Conservation (phyloP, 2,797 vertebrate species). For the Pogoniulus pusillus region DNA sequence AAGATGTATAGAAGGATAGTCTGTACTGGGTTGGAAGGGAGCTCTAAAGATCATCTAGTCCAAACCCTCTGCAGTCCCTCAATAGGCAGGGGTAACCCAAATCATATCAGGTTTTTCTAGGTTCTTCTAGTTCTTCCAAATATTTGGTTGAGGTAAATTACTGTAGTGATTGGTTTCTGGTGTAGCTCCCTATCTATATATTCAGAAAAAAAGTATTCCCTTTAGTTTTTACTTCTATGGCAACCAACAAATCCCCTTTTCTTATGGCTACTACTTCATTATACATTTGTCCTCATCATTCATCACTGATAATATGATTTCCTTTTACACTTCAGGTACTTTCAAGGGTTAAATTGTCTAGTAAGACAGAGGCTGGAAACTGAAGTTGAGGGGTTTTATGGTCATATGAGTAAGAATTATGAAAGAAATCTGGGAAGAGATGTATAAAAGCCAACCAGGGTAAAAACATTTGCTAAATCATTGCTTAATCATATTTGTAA, state of each 20-base stretch:
- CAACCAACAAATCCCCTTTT: not conserved
- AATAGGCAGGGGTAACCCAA: too few relatives aligned
- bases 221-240: not conserved
- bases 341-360: not conserved
- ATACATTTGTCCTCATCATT: not conserved
- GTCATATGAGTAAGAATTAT: not conserved
- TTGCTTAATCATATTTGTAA: constrained; percentile 31
- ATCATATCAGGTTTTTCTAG: too few relatives aligned
- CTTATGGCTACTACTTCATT: not conserved
- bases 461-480: constrained; percentile 19
- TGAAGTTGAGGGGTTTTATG: not conserved
- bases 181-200: not conserved
- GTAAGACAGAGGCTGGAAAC: not conserved
- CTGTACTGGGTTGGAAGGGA: too few relatives aligned
- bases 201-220: not conserved
- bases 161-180: not conserved
- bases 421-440: not conserved
- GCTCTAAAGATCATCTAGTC: too few relatives aligned
- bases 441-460: not conserved
- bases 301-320: not conserved
- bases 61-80: too few relatives aligned
- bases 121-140: not conserved
- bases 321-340: not conserved
- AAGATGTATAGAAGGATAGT: not conserved
- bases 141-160: not conserved